Base-by-base conservation (phyloP, 92 coral and sea anemone species). In the Pocillopora meandrina region DNA sequence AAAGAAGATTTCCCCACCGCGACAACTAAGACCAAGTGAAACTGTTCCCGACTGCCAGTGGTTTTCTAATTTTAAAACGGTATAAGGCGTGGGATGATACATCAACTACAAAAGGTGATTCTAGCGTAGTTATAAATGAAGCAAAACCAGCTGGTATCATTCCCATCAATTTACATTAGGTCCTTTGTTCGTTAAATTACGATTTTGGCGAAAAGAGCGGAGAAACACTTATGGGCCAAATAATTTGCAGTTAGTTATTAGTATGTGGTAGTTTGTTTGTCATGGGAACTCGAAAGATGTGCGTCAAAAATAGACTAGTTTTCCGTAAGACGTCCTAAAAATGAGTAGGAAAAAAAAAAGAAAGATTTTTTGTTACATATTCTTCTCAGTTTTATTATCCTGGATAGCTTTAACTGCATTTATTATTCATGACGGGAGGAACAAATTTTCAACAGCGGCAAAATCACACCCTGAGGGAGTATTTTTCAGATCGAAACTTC, bases 81-180 rank as follows among this genome's bases (percentile, higher is more conserved):
- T 12, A 47, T 70, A 34, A 47, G 17, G 80, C 72, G 86, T 72
- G 73, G 80, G 78, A 34, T 62, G 47, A 66, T 49, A 56, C 33
- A 65, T 79, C 55, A 55, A 81, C 34, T 68, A 70, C 80, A 74
- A 74, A 47, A 17, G 63, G 62, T 74, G 86, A 73, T 74, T 83
- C 52, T 74, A 73, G 73, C 23, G 86, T 10, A 61, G 72, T 56
- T 55, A 15, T 13, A 62, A 35, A 21, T 31, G 10, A 26, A 88
- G 83, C 47, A 90, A 93, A 52, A 90, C 89, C 12, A 88, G 88
- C 93, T 95, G 92, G 87, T 89, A 90, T 55, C 79, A 82, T 52
- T 90, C 95, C 81, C 89, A 91, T 13, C 90, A 89, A 76, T 84
- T 90, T 85, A 13, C 73, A 49, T 73, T n/a, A 73, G 18, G 49